These are phyloP conservation scores for Brachirus orientalis DNA, from an alignment of 2,113 vertebrate species.

Conservation along the genomic window DNA sequence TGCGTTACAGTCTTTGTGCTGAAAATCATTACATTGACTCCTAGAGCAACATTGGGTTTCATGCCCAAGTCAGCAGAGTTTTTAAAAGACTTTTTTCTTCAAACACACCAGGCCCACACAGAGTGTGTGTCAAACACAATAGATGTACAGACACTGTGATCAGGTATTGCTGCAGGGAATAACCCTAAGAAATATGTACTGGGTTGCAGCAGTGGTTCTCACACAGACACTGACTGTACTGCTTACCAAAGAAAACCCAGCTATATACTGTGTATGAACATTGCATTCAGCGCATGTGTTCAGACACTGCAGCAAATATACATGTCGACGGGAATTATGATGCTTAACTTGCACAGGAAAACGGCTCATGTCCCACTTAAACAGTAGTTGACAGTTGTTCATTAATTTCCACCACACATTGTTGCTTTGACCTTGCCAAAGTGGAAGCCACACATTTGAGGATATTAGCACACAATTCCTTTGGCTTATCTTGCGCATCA, in stretches of 20 bases:
- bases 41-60: slow-evolving; percentile 67
- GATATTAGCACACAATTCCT: neutral
- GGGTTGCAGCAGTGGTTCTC: too few species aligned
- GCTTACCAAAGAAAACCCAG: slow-evolving; percentile 2
- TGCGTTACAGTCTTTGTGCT: slow-evolving; percentile 68
- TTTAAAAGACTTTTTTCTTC: slow-evolving; percentile 47
- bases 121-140: slow-evolving; percentile 72
- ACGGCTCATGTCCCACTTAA: slow-evolving; percentile 16
- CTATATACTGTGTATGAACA: slow-evolving; percentile 9
- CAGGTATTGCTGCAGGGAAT: slow-evolving; percentile 46
- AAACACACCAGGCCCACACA: slow-evolving; percentile 60
- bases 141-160: slow-evolving; percentile 49
- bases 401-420: slow-evolving; percentile 15
- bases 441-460: slow-evolving; percentile 5
- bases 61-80: slow-evolving; percentile 49
- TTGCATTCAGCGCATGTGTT: too few species aligned
- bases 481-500: slow-evolving; percentile 2
- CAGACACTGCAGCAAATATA: too few species aligned
- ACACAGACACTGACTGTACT: too few species aligned
- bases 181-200: slow-evolving; percentile 45
- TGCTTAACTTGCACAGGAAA: slow-evolving; percentile 34
- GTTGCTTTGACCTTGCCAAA: slow-evolving; percentile 23
- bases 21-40: slow-evolving; percentile 75
- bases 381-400: slow-evolving; percentile 26
- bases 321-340: slow-evolving; percentile 44